Conservation (phyloP, 35 echinoderm and acorn worm genomes). For the Ptychodera flava region DNA sequence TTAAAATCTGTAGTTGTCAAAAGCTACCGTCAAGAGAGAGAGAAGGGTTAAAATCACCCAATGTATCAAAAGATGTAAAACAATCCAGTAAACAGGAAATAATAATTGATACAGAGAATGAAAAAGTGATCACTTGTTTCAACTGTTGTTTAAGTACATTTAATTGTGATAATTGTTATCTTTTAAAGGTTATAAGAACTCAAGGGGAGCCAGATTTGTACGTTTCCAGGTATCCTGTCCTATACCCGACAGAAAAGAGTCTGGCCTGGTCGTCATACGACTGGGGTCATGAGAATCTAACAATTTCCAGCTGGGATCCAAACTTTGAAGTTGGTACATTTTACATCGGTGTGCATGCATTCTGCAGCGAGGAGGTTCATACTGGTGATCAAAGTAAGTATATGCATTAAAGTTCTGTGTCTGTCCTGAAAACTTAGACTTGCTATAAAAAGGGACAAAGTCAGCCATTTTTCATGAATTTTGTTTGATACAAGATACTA, state of each 20-base stretch:
- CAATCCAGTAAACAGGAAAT: too few relatives aligned
- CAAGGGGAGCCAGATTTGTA: slow-evolving; percentile 77
- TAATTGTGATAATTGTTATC: too few relatives aligned
- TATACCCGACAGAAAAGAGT: slow-evolving; percentile 46
- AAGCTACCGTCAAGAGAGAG: too few relatives aligned
- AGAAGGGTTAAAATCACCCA: too few relatives aligned
- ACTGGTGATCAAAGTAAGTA: slow-evolving; percentile 60
- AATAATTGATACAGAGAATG: too few relatives aligned
- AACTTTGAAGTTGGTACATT: slow-evolving; percentile 66
- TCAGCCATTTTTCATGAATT: too few relatives aligned
- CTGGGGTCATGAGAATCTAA: slow-evolving; percentile 69
- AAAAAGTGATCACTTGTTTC: too few relatives aligned
- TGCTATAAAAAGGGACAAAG: too few relatives aligned
- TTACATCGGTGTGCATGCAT: slow-evolving; percentile 83
- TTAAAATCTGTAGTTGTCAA: too few relatives aligned
- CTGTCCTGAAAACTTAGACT: background rate
- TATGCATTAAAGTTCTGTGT: background rate
- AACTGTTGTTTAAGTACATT: too few relatives aligned
- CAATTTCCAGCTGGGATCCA: slow-evolving; percentile 86
- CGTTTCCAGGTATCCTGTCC: slow-evolving; percentile 38
- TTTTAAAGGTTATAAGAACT: background rate
- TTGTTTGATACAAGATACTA: too few relatives aligned
- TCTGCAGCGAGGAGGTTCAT: slow-evolving; percentile 59
- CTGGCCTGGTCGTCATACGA: slow-evolving; percentile 84
- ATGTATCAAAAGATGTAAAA: too few relatives aligned